Percentiles rank a stretch among this genome's conserved stretches.
These are phyloP conservation scores for Conger conger DNA, from an alignment of 2,113 vertebrate genomes.

Conservation along the genomic window DNA sequence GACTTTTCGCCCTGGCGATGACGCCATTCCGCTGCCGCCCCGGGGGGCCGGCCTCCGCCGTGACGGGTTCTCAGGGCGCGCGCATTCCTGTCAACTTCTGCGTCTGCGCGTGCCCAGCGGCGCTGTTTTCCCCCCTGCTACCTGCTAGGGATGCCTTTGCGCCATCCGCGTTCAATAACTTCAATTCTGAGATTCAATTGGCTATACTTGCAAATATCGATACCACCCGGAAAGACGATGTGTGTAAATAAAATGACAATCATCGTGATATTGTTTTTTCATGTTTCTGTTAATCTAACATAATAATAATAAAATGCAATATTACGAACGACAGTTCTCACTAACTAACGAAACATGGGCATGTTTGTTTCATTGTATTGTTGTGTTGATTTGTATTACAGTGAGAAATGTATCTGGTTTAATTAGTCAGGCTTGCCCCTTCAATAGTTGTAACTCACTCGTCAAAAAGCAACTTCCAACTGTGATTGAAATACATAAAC, in stretches of 20 bases:
- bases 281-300: neutral
- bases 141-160: neutral
- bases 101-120: constrained; percentile 41
- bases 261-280: neutral
- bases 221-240: no score
- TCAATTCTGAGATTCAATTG: no score
- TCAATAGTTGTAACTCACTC: neutral
- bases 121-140: neutral
- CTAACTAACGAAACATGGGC: neutral
- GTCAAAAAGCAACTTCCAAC: neutral
- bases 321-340: neutral
- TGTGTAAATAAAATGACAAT: neutral
- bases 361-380: neutral
- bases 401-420: neutral
- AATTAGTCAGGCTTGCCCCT: neutral
- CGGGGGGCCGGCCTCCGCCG: constrained; percentile 49
- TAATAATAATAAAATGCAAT: neutral
- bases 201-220: no score
- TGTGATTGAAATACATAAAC: neutral
- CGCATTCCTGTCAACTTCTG: constrained; percentile 56
- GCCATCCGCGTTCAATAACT: neutral
- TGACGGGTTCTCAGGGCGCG: constrained; percentile 53
- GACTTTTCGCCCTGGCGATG: constrained; percentile 63
- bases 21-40: constrained; percentile 68
- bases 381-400: neutral